phyloP scores from a whole-genome alignment of 2,797 vertebrate genomes.

The Semaprochilodus insignis region DNA sequence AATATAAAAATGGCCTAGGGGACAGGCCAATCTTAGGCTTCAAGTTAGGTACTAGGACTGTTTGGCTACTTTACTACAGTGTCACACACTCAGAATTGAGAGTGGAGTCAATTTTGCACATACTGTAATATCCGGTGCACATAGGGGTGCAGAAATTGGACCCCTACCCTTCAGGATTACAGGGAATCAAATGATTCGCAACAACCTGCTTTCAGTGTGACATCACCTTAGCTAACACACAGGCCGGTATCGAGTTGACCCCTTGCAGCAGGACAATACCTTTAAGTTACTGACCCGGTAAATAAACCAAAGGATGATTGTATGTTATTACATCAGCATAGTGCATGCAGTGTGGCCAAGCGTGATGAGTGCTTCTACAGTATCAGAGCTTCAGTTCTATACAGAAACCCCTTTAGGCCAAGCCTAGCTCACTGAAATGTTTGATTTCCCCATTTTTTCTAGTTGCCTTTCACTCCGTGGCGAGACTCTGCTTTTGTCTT shows the following conservation, averaged over 20 bases:
- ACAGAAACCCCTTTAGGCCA: conserved; percentile 79
- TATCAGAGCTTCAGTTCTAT: conserved; percentile 72
- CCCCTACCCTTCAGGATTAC: not conserved
- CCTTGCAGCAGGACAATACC: conserved; percentile 26
- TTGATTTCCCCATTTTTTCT: conserved; percentile 70
- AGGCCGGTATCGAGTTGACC: conserved; percentile 5
- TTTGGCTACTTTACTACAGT: too few species aligned
- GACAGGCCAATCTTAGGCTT: too few species aligned
- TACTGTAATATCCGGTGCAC: not conserved
- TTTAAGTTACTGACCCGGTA: conserved; percentile 24
- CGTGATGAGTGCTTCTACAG: conserved; percentile 40
- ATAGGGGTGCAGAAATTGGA: not conserved
- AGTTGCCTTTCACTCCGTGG: conserved; percentile 59
- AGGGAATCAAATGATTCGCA: not conserved
- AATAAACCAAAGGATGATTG: conserved; percentile 39
- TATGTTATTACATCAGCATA: conserved; percentile 72
- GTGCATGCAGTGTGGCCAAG: conserved; percentile 64
- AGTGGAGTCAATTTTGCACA: too few species aligned
- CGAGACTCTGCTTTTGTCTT: conserved; percentile 75
- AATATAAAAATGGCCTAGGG: not conserved
- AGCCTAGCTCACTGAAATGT: conserved; percentile 66
- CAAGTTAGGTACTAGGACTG: too few species aligned
- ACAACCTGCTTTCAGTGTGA: conserved; percentile 2
- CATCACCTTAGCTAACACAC: not conserved
- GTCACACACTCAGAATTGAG: not conserved